phyloP scores from a whole-genome alignment of 2,797 vertebrate genomes.

The Spatula versicolor region DNA sequence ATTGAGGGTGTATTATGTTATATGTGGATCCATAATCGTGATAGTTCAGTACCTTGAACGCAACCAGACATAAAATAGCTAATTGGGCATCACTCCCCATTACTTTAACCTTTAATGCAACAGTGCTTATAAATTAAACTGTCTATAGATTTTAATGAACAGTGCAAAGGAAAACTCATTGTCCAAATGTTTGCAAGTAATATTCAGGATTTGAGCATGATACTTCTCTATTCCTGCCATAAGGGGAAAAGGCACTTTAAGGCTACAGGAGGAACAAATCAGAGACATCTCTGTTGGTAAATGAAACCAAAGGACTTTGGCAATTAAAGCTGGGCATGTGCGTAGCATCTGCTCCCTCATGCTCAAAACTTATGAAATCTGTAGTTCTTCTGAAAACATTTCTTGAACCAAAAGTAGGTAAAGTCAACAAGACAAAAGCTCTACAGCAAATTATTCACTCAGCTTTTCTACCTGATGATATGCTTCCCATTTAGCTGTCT shows the following conservation, averaged over 20 bases:
- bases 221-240: not conserved
- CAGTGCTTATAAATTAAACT: not conserved
- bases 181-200: not conserved
- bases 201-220: fast-evolving
- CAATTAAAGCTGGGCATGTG: fast-evolving
- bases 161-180: not conserved
- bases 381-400: fast-evolving
- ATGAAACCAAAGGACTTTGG: not conserved
- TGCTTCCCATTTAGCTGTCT: not conserved
- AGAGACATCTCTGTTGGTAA: not conserved
- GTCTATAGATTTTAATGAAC: not conserved
- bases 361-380: fast-evolving
- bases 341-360: fast-evolving
- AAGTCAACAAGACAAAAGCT: not conserved
- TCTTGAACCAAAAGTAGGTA: not conserved
- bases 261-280: not conserved
- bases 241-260: not conserved
- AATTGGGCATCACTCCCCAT: too few species aligned
- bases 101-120: too few species aligned
- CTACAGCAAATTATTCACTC: not conserved
- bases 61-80: too few species aligned
- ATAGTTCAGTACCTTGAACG: too few species aligned
- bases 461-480: not conserved
- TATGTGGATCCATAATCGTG: too few species aligned
- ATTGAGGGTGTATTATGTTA: too few species aligned